These are phyloP conservation scores for Electrona antarctica DNA, from an alignment of 2,113 vertebrate species.

Conservation along the genomic window DNA sequence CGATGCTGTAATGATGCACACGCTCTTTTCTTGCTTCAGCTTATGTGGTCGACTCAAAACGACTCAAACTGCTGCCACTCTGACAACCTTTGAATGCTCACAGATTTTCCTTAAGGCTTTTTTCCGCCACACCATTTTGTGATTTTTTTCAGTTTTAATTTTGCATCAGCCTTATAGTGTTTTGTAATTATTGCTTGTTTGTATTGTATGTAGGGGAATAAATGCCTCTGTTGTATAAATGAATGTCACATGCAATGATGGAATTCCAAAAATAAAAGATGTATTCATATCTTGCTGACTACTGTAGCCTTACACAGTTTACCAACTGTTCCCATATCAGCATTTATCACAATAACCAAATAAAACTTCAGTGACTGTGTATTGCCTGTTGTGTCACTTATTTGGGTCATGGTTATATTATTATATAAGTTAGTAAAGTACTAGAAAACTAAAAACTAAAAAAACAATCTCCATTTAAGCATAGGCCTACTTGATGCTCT, in stretches of 20 bases:
- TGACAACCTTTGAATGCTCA: constrained; percentile 30
- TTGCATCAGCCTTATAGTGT: constrained; percentile 30
- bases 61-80: constrained; percentile 24
- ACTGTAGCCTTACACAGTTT: constrained; percentile 68
- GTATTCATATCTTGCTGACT: constrained; percentile 67
- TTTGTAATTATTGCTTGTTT: constrained; percentile 55
- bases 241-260: constrained; percentile 55
- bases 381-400: constrained; percentile 11
- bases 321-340: constrained; percentile 62
- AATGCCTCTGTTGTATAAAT: constrained; percentile 46
- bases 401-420: background rate
- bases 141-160: background rate
- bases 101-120: constrained; percentile 49
- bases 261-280: constrained; percentile 46
- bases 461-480: background rate
- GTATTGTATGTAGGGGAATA: constrained; percentile 56
- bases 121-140: constrained; percentile 19
- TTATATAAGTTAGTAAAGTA: background rate
- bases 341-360: constrained; percentile 65
- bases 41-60: constrained; percentile 16
- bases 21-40: constrained; percentile 19
- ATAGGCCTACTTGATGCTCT: too few species aligned
- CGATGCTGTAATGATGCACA: constrained; percentile 1
- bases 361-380: constrained; percentile 71
- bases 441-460: background rate